A percentile compares a stretch with the other conserved stretches of the same genome.
Conservation (phyloP, 1,140 invertebrate species). For the Drosophila bocqueti region DNA sequence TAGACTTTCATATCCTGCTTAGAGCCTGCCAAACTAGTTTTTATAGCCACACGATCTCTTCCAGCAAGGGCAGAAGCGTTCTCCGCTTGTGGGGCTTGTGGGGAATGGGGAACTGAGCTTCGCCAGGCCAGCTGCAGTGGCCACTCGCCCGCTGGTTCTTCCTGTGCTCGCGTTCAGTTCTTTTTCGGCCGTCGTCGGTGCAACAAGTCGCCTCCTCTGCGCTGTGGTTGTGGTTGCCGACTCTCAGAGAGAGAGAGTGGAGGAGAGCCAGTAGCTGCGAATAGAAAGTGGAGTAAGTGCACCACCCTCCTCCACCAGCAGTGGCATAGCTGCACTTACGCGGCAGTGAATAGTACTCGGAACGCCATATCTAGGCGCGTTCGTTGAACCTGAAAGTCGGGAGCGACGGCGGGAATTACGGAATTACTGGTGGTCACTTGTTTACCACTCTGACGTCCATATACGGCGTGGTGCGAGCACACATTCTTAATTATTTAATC, state of each 20-base stretch:
- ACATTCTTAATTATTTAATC: conserved; percentile 25
- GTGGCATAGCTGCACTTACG: conserved; percentile 29
- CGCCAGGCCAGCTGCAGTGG: conserved; percentile 16
- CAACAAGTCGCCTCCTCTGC: conserved; percentile 65
- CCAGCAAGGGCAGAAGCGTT: conserved; percentile 40
- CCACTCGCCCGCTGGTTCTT: conserved; percentile 49
- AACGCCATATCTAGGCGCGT: conserved; percentile 24
- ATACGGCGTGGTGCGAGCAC: neutral
- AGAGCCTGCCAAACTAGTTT: conserved; percentile 19
- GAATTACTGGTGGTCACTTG: conserved; percentile 11
- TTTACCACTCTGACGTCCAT: conserved; percentile 4
- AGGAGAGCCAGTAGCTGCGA: conserved; percentile 35
- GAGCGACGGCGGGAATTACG: conserved; percentile 4
- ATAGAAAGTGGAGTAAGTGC: conserved; percentile 72
- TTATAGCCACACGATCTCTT: neutral
- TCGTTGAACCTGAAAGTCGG: conserved; percentile 48
- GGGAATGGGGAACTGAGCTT: neutral
- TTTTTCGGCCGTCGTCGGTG: conserved; percentile 58
- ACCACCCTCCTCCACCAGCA: neutral
- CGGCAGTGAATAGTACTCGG: conserved; percentile 1
- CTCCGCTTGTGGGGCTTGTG: neutral
- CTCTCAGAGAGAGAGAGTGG: conserved; percentile 23
- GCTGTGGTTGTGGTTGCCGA: conserved; percentile 27
- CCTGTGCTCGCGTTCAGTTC: conserved; percentile 70
- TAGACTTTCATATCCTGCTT: conserved; percentile 20